Evolutionary conservation across 2,113 vertebrate species (phyloP).

Genomic region (Addax nasomaculatus): DNA sequence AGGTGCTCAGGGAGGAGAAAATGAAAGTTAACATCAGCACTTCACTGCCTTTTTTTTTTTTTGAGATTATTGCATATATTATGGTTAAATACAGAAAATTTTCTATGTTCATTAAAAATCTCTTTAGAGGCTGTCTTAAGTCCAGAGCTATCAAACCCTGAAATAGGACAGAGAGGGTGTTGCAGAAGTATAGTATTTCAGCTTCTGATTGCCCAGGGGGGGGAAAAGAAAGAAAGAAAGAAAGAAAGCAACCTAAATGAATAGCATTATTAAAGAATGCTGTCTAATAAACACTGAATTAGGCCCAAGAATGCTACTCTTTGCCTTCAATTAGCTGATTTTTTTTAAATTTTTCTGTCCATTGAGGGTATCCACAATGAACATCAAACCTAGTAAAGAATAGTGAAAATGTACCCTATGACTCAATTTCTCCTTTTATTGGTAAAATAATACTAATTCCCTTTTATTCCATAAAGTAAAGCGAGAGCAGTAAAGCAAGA

Average conservation of each 20-base stretch:
- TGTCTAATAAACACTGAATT: background rate
- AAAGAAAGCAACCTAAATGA: background rate
- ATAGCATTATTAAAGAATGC: background rate
- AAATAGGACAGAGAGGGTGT: background rate
- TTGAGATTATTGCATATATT: background rate
- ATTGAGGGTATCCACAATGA: background rate
- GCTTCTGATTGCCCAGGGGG: background rate
- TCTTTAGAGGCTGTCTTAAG: background rate
- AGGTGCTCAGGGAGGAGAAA: background rate
- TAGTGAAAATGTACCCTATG: background rate
- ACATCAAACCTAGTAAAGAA: background rate
- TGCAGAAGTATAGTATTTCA: background rate
- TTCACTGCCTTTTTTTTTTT: background rate
- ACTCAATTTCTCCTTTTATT: background rate
- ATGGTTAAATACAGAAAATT: conserved; percentile 25
- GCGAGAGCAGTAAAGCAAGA: background rate
- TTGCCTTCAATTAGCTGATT: background rate
- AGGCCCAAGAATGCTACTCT: background rate
- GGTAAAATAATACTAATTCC: background rate
- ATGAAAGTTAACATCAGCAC: background rate
- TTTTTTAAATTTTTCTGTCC: background rate
- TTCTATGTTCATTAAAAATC: background rate
- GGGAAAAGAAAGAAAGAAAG: background rate
- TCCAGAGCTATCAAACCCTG: background rate
- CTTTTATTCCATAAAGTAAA: background rate